Evolutionary conservation across 2,113 vertebrate species (phyloP).

Genomic region (Alligator sinensis): DNA sequence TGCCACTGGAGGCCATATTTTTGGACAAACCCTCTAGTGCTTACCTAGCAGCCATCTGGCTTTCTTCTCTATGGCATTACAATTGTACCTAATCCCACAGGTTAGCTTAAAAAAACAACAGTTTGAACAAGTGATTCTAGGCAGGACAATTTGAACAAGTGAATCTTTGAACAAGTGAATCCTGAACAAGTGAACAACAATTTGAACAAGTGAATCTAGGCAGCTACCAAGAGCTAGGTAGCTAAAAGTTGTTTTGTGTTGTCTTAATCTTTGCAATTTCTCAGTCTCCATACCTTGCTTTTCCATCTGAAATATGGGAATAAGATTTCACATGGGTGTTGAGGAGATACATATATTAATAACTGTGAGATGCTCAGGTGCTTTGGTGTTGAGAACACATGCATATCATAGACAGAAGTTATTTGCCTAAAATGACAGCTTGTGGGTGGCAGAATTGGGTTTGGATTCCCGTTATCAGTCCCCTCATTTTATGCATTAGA

Average conservation of each 20-base stretch:
- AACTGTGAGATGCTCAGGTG: neutral
- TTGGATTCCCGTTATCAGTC: neutral
- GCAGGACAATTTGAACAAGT: too few relatives aligned
- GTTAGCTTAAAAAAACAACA: too few relatives aligned
- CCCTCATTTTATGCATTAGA: neutral
- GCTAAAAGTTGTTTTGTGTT: too few relatives aligned
- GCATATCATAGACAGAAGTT: neutral
- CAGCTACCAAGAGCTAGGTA: too few relatives aligned
- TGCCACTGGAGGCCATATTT: neutral
- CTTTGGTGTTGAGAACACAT: neutral
- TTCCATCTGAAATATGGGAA: neutral
- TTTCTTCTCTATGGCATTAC: constrained; percentile 37
- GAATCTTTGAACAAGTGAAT: too few relatives aligned
- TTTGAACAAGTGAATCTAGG: too few relatives aligned
- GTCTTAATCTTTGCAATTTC: too few relatives aligned
- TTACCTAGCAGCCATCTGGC: constrained; percentile 68
- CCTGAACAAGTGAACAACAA: too few relatives aligned
- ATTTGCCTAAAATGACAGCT: neutral
- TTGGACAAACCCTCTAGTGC: constrained; percentile 66
- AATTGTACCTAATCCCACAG: neutral
- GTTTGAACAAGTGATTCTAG: too few relatives aligned
- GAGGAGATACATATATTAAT: neutral
- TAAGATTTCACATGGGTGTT: neutral
- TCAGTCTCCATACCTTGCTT: neutral
- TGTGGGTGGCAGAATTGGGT: neutral